phyloP scores from a whole-genome alignment of 2,888 invertebrate genomes.

The Panopea generosa region DNA sequence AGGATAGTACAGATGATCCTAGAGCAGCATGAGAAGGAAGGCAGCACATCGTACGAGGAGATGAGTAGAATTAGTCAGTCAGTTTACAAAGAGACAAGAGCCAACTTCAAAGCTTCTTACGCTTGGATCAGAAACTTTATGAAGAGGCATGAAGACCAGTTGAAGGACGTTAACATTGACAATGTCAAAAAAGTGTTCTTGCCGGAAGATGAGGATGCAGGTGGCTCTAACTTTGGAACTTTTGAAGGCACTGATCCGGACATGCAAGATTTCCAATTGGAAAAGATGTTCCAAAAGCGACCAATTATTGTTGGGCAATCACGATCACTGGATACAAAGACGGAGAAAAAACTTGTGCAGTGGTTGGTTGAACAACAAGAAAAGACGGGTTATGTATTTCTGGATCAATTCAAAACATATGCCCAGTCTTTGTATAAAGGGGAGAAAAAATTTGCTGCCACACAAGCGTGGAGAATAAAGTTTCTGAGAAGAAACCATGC shows the following conservation, averaged over 20 bases:
- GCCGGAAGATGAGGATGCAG: conserved; percentile 35
- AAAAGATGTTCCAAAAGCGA: conserved; percentile 38
- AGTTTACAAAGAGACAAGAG: conserved; percentile 58
- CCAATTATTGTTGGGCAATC: conserved; percentile 60
- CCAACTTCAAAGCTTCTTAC: conserved; percentile 57
- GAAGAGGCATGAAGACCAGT: conserved; percentile 48
- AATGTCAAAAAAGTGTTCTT: conserved; percentile 57
- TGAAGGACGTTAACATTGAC: conserved; percentile 43
- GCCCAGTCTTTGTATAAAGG: conserved; percentile 61
- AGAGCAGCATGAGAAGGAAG: conserved; percentile 48
- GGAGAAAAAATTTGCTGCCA: conserved; percentile 59
- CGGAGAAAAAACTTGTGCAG: conserved; percentile 58
- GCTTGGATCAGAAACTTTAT: conserved; percentile 59
- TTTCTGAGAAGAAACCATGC: conserved; percentile 54
- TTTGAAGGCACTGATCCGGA: not conserved
- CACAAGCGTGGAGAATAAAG: conserved; percentile 60
- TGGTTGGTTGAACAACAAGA: conserved; percentile 51
- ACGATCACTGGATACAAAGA: conserved; percentile 54
- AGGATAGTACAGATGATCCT: conserved; percentile 47
- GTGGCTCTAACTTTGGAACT: not conserved
- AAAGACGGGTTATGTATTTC: conserved; percentile 57
- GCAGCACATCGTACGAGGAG: conserved; percentile 60
- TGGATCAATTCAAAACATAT: conserved; percentile 55
- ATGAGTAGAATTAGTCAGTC: conserved; percentile 55
- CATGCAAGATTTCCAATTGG: conserved; percentile 9